phyloP scores from a whole-genome alignment of 2,888 invertebrate species.

The Pollenia labialis region DNA sequence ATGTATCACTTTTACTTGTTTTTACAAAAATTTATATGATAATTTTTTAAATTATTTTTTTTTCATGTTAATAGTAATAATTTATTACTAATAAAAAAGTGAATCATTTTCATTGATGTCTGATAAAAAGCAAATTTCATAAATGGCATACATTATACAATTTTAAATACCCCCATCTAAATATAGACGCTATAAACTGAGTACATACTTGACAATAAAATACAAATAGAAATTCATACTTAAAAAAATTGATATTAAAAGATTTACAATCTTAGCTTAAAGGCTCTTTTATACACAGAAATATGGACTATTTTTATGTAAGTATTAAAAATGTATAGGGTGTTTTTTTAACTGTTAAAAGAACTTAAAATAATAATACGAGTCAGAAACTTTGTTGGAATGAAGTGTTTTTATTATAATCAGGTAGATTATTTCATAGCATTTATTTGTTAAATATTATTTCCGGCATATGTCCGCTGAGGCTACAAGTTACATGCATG shows the following conservation, averaged over 20 bases:
- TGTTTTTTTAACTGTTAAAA: too few species aligned
- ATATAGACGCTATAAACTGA: conserved; percentile 26
- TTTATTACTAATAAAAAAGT: conserved; percentile 16
- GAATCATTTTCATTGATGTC: conserved; percentile 45
- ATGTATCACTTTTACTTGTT: not conserved
- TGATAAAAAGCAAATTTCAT: conserved; percentile 51
- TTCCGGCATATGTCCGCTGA: too few species aligned
- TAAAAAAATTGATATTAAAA: conserved; percentile 7
- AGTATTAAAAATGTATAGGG: not conserved
- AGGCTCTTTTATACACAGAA: conserved; percentile 5
- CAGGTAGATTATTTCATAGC: too few species aligned
- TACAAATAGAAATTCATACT: not conserved
- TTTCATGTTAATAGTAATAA: not conserved
- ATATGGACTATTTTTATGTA: not conserved
- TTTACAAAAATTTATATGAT: not conserved
- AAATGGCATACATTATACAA: conserved; percentile 47
- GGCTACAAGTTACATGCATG: too few species aligned
- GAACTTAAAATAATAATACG: too few species aligned
- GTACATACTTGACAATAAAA: not conserved
- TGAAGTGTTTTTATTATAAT: too few species aligned
- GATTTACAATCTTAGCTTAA: conserved; percentile 43
- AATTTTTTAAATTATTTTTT: conserved; percentile 16
- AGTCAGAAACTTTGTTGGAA: too few species aligned
- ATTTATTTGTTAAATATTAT: too few species aligned
- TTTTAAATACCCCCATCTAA: conserved; percentile 25